Evolutionary conservation across 2,113 vertebrate species (phyloP), one percentile per base, ranked within the genome.

Genomic region (Phalacrocorax carbo): DNA sequence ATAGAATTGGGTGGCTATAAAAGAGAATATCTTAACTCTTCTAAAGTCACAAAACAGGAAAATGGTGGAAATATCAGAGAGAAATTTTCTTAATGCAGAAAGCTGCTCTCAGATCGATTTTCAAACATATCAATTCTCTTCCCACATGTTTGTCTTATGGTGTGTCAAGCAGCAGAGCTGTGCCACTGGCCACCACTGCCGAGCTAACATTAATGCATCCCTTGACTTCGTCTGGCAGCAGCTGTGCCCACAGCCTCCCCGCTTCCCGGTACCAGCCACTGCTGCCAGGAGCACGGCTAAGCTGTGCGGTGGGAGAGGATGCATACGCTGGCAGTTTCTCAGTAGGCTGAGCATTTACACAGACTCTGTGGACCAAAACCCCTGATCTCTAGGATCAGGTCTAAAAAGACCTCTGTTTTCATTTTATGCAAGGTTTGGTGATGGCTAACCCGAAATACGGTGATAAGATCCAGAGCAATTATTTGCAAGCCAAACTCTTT

Each of bases 161-260:
- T 66, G 40, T 54, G 87, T 93, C 92, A 85, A 82, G 82, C 4
- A 68, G 78, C 70, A 82, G 87, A 87, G 90, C 36, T 34, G 32
- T 66, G 69, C 42, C 91, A 78, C 64, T 19, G 83, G 89, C 77
- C 93, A 81, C 19, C 7, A 1, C 57, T 86, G 82, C 42, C 0
- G 8, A 65, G 86, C 25, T 46, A 11, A 32, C 72, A 7, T 20
- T 7, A n/a, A 23, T 0, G 5, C 3, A 15, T 49, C 68, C 51
- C 72, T 55, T 1, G n/a, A 3, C 71, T 55, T 26, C 34, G 29
- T 44, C 54, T 40, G 78, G 66, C 62, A 58, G 34, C 46, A 85
- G 68, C 71, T 34, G 82, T 6, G 75, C 71, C 78, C 2, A 0
- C 79, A 44, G 68, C 20, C 42, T 10, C 60, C 7, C 21, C 0